phyloP scores from a whole-genome alignment of 2,797 vertebrate species.

The Spinibarbus caldwelli region DNA sequence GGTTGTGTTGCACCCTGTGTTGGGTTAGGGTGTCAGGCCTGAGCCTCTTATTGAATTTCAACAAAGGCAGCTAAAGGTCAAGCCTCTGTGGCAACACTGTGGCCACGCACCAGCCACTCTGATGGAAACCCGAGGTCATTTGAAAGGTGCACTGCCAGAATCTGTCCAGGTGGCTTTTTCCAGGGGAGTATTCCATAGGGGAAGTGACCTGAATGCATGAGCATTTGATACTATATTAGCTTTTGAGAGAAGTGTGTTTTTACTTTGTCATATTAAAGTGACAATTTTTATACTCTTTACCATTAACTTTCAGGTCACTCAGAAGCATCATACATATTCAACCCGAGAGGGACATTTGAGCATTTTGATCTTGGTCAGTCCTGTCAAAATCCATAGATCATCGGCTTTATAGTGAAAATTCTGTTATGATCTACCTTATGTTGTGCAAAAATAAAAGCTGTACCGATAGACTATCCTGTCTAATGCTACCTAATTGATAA shows the following conservation, averaged over 20 bases:
- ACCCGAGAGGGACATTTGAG: background rate
- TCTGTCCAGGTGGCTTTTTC: slow-evolving; percentile 48
- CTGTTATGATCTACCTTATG: background rate
- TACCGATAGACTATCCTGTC: too few species aligned
- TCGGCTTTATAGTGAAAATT: background rate
- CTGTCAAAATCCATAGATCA: background rate
- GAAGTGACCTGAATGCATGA: slow-evolving; percentile 15
- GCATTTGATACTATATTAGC: slow-evolving; percentile 26
- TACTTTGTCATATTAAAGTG: background rate
- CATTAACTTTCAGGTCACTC: background rate
- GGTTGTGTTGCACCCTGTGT: slow-evolving; percentile 72
- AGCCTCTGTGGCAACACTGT: slow-evolving; percentile 73
- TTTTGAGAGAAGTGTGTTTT: background rate
- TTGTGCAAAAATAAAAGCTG: background rate
- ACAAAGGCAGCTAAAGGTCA: slow-evolving; percentile 82
- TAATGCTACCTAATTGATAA: background rate
- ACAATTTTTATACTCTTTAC: background rate
- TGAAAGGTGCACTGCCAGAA: slow-evolving; percentile 57
- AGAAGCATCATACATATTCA: background rate
- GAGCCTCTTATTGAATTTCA: slow-evolving; percentile 88
- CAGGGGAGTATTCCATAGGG: slow-evolving; percentile 24
- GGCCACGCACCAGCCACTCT: slow-evolving; percentile 65
- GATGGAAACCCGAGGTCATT: slow-evolving; percentile 62
- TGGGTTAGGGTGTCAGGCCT: slow-evolving; percentile 79
- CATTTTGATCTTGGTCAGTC: background rate